Conservation (phyloP, 2,888 invertebrate species). For the Sycophila texana region DNA sequence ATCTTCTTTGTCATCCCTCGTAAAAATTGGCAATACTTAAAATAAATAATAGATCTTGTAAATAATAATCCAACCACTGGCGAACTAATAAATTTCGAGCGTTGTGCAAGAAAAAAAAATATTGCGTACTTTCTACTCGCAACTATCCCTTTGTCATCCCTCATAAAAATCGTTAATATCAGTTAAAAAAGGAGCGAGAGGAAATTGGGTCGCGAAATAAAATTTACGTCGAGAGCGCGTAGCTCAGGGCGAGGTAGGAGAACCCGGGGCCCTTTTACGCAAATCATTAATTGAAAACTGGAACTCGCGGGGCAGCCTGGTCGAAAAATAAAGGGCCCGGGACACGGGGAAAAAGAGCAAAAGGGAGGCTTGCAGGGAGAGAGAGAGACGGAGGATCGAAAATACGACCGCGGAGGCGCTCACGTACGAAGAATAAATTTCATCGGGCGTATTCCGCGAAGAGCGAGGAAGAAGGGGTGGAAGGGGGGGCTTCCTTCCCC, state of each 20-base stretch:
- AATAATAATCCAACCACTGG: no score
- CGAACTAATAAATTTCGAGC: no score
- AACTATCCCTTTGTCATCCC: no score
- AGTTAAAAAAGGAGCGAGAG: no score
- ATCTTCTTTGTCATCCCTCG: no score
- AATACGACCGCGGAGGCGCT: slow-evolving; percentile 48
- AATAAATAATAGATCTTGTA: no score
- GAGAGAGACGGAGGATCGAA: slow-evolving; percentile 39
- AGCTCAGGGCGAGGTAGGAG: not conserved
- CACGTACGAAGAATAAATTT: slow-evolving; percentile 55
- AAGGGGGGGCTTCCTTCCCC: slow-evolving; percentile 53
- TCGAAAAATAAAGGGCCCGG: not conserved
- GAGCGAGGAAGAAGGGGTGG: slow-evolving; percentile 60
- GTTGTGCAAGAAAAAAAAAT: no score
- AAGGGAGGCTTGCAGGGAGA: slow-evolving; percentile 1
- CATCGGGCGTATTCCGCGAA: slow-evolving; percentile 63
- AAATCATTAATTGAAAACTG: slow-evolving; percentile 47
- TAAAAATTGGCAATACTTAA: no score
- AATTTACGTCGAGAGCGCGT: not conserved
- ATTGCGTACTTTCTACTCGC: no score
- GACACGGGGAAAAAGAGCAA: not conserved
- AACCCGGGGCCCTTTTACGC: not conserved
- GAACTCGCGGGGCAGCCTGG: not conserved
- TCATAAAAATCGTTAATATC: no score
- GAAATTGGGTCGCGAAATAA: no score